These are phyloP conservation scores for Zosterops hypoxanthus DNA, from an alignment of 2,113 vertebrate species.

Conservation along the genomic window DNA sequence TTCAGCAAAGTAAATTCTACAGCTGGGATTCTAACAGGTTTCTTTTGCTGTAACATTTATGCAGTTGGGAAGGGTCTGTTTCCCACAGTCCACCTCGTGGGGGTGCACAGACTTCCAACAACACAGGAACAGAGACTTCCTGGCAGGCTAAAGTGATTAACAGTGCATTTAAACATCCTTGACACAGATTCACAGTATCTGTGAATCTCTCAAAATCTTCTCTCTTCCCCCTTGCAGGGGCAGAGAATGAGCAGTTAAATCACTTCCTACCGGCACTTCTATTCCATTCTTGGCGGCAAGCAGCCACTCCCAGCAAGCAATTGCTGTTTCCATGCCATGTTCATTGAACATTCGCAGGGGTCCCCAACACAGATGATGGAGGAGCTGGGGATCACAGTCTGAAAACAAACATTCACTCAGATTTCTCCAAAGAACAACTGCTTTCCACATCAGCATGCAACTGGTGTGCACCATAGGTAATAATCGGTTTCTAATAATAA, in stretches of 20 bases:
- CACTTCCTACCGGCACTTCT: slow-evolving; percentile 88
- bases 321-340: slow-evolving; percentile 93
- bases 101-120: not conserved
- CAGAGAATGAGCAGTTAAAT: not conserved
- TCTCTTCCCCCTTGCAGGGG: not conserved
- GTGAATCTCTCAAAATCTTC: not conserved
- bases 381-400: slow-evolving; percentile 91
- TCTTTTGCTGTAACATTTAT: not conserved
- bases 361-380: slow-evolving; percentile 95
- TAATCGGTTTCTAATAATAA: not conserved
- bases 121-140: not conserved
- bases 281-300: slow-evolving; percentile 91
- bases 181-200: not conserved
- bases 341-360: slow-evolving; percentile 95
- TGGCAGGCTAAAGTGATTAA: not conserved
- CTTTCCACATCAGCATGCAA: not conserved
- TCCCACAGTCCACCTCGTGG: not conserved
- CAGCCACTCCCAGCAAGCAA: slow-evolving; percentile 98
- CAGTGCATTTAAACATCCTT: not conserved
- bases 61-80: not conserved
- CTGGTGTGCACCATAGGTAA: not conserved
- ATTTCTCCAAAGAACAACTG: slow-evolving; percentile 7
- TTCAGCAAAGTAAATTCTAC: not conserved
- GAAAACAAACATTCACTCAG: slow-evolving; percentile 47
- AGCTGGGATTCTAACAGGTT: not conserved